Evolutionary conservation across 2,113 vertebrate genomes (phyloP), one percentile per base, ranked within the genome.

Genomic region (Oreochromis aureus): DNA sequence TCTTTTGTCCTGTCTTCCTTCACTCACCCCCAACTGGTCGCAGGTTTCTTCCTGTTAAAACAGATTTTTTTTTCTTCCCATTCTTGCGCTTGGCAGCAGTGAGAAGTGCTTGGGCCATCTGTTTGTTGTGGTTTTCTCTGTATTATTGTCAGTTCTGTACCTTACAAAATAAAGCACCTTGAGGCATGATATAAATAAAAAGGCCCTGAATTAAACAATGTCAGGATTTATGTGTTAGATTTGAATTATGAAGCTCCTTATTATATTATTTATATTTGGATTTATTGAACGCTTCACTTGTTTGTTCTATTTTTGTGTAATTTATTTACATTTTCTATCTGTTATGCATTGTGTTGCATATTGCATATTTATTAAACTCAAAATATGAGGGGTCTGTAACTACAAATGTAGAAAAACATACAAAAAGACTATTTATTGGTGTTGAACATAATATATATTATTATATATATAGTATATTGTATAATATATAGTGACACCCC

Each of bases 231-330:
- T 48, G 12, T 4, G n/a, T 44, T 48, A 46, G 22, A 48, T 27
- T 76, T 48, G 1, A 48, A 30, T 48, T 18, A 76, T 48, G 16
- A 30, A 46, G 12, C 69, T 46, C 22, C 0, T 46, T 73, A 46
- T 46, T 73, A 16, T 73, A 1, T 46, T 46, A 44, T 24, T 44
- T 46, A 18, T 0, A 73, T 73, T 27, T 73, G 0, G 1, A 73
- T 46, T 73, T 16, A 73, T 27, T 73, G 39, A 46, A 41, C 3
- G 5, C 69, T 48, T 30, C 1, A 48, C 24, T 30, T 73, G 9
- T 73, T 27, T 73, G 12, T 46, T 27, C 15, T 73, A 1, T 46
- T 46, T 71, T 6, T 44, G 12, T 46, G 41, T 73, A 7, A 27
- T 5, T 1, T 73, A 4, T 71, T 71, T 46, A 46, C 22, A 24